Evolutionary conservation across 2,888 invertebrate genomes (phyloP), one percentile per base, ranked within the genome.

Genomic region (Xanthia icteritia): DNA sequence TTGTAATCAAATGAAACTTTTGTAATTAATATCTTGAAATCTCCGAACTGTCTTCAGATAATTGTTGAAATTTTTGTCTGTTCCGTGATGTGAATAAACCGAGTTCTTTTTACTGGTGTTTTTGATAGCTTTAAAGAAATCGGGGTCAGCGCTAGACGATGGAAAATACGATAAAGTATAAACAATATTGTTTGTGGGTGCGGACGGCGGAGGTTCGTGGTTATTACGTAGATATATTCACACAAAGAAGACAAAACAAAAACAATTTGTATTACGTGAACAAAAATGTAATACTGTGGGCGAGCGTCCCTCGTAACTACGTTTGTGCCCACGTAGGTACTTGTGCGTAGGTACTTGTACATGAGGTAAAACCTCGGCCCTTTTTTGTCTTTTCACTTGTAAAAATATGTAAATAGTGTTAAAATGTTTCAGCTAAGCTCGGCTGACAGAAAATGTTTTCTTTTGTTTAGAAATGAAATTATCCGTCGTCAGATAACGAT

Each of bases 1-100:
- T 83, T 76, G 82, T 86, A 79, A 87, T 84, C 67, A 86, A 89
- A 81, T 87, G 65, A 81, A 88, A 88, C 86, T 88, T 88, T 83
- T 79, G 68, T 87, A 89, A 88, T 88, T 85, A 89, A 88, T 88
- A 82, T 82, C 70, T 36, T 31, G 69, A 77, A 68, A 83, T 84
- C 79, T 79, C 66, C 39, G 61, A 72, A 82, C 83, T 82, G 84
- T 82, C 78, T 82, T 77, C 65, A 76, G 83, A 85, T 86, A 78
- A 79, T 76, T 83, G 80, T 73, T 73, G 69, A 66, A 75, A 78
- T 79, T 70, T 86, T 82, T 76, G 77, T 72, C 42, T 36, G 69
- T 66, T 77, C 66, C 42, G 66, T 79, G 76, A 79, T 54, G 77
- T 61, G 67, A 78, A 87, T 75, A 73, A 77, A 77, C 27, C 17